Evolutionary conservation across 2,113 vertebrate species (phyloP).

Genomic region (Ammodytes marinus): DNA sequence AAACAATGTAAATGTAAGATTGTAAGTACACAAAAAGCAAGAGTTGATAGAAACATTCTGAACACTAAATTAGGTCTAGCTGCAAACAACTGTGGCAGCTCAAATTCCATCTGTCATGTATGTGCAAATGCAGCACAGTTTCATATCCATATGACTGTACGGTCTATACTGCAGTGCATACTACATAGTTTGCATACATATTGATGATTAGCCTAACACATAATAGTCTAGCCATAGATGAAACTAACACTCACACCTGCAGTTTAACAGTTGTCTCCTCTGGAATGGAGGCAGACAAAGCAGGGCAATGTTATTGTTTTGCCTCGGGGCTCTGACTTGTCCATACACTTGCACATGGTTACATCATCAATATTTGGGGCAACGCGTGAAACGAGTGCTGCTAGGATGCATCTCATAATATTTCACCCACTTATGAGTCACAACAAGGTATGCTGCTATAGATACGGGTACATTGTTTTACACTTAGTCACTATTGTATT

Average conservation of each 20-base stretch:
- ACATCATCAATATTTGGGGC: slow-evolving; percentile 70
- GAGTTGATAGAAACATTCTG: background rate
- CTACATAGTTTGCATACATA: background rate
- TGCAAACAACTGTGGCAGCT: background rate
- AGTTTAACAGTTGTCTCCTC: slow-evolving; percentile 44
- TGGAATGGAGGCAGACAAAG: slow-evolving; percentile 25
- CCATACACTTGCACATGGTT: slow-evolving; percentile 60
- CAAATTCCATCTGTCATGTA: slow-evolving; percentile 1
- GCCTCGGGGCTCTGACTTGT: slow-evolving; percentile 65
- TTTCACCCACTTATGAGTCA: slow-evolving; percentile 59
- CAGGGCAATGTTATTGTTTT: slow-evolving; percentile 41
- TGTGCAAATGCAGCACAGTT: slow-evolving; percentile 3
- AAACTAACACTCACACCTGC: slow-evolving; percentile 18
- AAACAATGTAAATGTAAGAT: slow-evolving; percentile 4
- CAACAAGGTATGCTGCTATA: slow-evolving; percentile 25
- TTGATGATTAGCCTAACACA: background rate
- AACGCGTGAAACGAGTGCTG: slow-evolving; percentile 54
- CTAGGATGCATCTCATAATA: slow-evolving; percentile 47
- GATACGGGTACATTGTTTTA: slow-evolving; percentile 30
- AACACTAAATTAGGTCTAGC: background rate
- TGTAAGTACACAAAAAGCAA: background rate
- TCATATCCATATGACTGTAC: background rate
- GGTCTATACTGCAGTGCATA: background rate
- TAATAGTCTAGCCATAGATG: slow-evolving; percentile 37
- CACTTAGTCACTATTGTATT: background rate